phyloP scores from a whole-genome alignment of 2,888 invertebrate species.

The Entomobrya multifasciata region DNA sequence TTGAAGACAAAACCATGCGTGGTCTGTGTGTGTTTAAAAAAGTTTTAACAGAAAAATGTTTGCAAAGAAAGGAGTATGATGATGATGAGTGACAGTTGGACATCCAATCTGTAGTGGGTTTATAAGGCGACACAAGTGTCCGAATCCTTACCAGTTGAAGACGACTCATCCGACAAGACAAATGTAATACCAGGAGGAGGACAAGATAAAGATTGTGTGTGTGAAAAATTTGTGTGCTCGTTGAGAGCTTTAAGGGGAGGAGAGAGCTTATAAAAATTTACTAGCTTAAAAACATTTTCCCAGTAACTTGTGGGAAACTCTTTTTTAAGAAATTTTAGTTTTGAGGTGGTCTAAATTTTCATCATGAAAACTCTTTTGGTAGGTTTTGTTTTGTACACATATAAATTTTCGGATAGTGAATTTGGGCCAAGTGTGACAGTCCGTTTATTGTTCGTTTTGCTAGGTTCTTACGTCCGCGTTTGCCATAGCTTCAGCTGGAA shows the following conservation, averaged over 20 bases:
- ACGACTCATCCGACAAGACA: constrained; percentile 59
- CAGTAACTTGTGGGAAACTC: constrained; percentile 16
- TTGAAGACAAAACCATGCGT: constrained; percentile 47
- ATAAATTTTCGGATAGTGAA: constrained; percentile 8
- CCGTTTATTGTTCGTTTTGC: not conserved
- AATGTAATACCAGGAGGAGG: constrained; percentile 48
- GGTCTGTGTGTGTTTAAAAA: constrained; percentile 44
- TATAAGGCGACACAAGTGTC: constrained; percentile 76
- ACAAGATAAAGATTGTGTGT: constrained; percentile 40
- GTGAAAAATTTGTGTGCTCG: constrained; percentile 6
- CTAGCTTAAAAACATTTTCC: constrained; percentile 22
- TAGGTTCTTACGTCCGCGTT: constrained; percentile 74
- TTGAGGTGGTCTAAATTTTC: constrained; percentile 41
- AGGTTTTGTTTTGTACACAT: constrained; percentile 32
- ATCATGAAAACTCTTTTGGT: constrained; percentile 69
- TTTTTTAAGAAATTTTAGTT: constrained; percentile 54
- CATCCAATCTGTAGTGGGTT: constrained; percentile 67
- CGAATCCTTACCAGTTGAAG: constrained; percentile 74
- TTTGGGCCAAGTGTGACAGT: not conserved
- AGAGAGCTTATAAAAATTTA: constrained; percentile 22
- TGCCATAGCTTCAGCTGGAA: constrained; percentile 70
- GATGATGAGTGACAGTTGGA: constrained; percentile 52
- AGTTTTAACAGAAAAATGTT: constrained; percentile 29
- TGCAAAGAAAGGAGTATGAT: constrained; percentile 23
- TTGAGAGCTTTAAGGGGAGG: constrained; percentile 20